Evolutionary conservation across 1,140 invertebrate species (phyloP), one percentile per base, ranked within the genome.

Genomic region (Drosophila malerkotliana): DNA sequence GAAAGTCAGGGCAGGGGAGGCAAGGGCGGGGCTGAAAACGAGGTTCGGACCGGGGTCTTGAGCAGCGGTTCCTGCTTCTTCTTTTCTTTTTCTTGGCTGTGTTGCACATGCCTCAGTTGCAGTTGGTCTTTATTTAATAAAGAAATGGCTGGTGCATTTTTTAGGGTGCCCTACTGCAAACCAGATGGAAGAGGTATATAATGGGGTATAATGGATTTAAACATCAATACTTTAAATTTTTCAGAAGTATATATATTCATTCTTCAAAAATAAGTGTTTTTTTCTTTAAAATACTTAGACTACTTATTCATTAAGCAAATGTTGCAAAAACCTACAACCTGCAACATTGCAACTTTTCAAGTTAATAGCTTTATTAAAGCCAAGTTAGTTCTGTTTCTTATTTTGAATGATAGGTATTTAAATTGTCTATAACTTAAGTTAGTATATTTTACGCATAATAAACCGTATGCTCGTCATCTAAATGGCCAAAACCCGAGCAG

Each of bases 121-220:
- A 64, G 34, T 41, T 83, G 64, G 74, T 77, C 71, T 89, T 77
- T 88, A 88, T 77, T 88, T 68, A 88, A 87, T 85, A 85, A 85
- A 84, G 73, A 85, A 85, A 85, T 85, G 64, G 53, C 66, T 48
- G 71, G 74, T 7, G 55, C 69, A 79, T 77, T 77, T 79, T 69
- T 79, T 73, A 67, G 59, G 24, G 55, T 84, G 61, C 76, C 32
- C 62, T 67, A 28, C 34, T 37, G 10, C 49, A 66, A 62, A 9
- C 14, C 34, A 39, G 9, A 28, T 44, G 14, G 37, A 10, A 15
- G 7, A 57, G 54, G 45, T 57, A 47, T 62, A 14, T 44, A 3
- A n/a, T n/a, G 12, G 34, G 34, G 34, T 37, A 37, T 37, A 4
- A 12, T 12, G 10, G 4, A 37, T 4, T 12, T 12, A 10, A 34